Conservation (phyloP, 2,113 vertebrate species). For the Syrrhaptes paradoxus region DNA sequence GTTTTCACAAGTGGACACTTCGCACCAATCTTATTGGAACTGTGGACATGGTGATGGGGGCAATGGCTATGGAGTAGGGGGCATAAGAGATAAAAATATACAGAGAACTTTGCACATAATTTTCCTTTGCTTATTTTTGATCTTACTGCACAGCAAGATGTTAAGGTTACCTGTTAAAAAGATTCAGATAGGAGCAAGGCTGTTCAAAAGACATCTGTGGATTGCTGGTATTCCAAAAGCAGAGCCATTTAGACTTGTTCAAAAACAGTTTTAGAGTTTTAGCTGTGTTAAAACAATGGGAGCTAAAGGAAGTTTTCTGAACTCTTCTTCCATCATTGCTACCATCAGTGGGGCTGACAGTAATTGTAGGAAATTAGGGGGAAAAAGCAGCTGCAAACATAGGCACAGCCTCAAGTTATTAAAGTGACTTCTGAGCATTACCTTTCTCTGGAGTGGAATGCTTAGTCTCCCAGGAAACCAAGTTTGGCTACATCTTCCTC, state of each 20-base stretch:
- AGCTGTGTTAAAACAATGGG: background rate
- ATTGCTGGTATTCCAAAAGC: background rate
- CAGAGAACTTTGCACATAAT: background rate
- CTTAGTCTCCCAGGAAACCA: constrained; percentile 33
- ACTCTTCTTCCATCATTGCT: background rate
- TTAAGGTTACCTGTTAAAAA: background rate
- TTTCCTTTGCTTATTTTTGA: background rate
- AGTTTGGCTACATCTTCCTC: background rate
- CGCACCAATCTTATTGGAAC: background rate
- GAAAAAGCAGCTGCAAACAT: background rate
- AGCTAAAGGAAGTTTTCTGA: background rate
- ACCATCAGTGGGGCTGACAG: background rate
- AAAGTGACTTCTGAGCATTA: background rate
- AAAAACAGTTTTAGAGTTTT: background rate
- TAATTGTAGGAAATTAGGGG: background rate
- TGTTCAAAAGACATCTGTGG: background rate
- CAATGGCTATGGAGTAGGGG: rapidly evolving
- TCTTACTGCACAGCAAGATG: background rate
- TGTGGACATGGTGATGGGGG: background rate
- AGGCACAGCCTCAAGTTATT: background rate
- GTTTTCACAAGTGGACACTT: background rate
- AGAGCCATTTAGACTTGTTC: background rate
- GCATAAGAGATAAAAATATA: background rate
- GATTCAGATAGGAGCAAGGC: background rate
- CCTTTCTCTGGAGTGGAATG: background rate